Evolutionary conservation across 1,140 invertebrate genomes (phyloP).

Genomic region (Dendrolimus kikuchii): DNA sequence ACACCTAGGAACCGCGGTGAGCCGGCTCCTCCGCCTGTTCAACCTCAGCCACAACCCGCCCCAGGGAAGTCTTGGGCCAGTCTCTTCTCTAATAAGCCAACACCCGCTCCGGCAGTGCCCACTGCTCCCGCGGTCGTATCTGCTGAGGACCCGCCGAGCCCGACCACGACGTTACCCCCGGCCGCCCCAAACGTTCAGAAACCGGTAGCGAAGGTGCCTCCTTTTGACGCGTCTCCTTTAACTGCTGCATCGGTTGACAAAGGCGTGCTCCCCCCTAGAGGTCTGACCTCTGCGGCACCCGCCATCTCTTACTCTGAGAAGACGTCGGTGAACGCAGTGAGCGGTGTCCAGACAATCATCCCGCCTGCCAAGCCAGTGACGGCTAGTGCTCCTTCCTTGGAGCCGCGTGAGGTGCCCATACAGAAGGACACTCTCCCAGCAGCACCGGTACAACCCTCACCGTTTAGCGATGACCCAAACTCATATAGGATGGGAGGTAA

Average conservation of each 20-base stretch:
- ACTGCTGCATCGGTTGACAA: constrained; percentile 42
- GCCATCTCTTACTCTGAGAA: constrained; percentile 64
- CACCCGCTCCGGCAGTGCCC: constrained; percentile 19
- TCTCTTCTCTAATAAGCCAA: constrained; percentile 55
- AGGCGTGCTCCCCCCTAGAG: constrained; percentile 24
- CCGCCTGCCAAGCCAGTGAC: constrained; percentile 36
- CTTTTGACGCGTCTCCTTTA: constrained; percentile 69
- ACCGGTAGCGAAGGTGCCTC: constrained; percentile 74
- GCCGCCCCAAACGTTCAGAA: constrained; percentile 56
- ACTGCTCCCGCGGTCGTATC: constrained; percentile 18
- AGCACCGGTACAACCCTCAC: constrained; percentile 52
- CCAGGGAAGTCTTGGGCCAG: constrained; percentile 67
- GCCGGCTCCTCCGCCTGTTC: constrained; percentile 33
- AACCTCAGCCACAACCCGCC: constrained; percentile 46
- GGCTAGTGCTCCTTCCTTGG: constrained; percentile 30
- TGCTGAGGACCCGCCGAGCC: constrained; percentile 42
- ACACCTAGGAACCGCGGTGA: constrained; percentile 59
- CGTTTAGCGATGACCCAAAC: constrained; percentile 73
- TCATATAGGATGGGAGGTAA: constrained; percentile 79
- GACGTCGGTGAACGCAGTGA: constrained; percentile 57
- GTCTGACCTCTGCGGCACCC: constrained; percentile 19
- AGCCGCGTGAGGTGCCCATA: constrained; percentile 45
- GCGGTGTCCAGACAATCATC: constrained; percentile 29
- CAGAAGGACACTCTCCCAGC: constrained; percentile 35
- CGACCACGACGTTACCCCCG: constrained; percentile 37